Percentiles rank a stretch among this genome's conserved stretches.
Evolutionary conservation across 2,113 vertebrate species (phyloP).

Genomic region (Protomyctophum bolini): DNA sequence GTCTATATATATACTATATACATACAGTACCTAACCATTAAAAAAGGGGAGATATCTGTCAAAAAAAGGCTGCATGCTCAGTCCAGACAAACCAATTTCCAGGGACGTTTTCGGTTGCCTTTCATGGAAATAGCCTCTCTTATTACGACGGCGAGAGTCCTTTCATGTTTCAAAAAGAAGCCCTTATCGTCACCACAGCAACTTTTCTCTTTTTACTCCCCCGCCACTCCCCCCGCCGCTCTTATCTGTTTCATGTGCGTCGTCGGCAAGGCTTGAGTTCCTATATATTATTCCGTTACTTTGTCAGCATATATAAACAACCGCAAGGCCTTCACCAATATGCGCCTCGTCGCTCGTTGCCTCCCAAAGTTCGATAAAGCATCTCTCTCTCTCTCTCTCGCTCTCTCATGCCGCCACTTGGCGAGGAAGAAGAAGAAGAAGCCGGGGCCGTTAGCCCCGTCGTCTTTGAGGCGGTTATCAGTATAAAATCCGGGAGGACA

Average conservation of each 20-base stretch:
- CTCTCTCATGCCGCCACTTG: slow-evolving; percentile 9
- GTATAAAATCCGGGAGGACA: slow-evolving; percentile 65
- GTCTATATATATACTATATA: no score
- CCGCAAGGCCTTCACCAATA: slow-evolving; percentile 61
- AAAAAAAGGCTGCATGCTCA: slow-evolving; percentile 30
- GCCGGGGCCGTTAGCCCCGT: slow-evolving; percentile 44
- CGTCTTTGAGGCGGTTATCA: slow-evolving; percentile 70
- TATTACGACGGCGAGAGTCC: slow-evolving; percentile 44
- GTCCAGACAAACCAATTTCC: slow-evolving; percentile 63
- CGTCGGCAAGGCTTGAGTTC: slow-evolving; percentile 48
- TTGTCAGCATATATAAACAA: slow-evolving; percentile 78
- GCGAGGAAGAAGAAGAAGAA: slow-evolving; percentile 32
- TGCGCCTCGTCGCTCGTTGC: slow-evolving; percentile 38
- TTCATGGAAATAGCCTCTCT: slow-evolving; percentile 56
- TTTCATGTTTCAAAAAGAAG: slow-evolving; percentile 69
- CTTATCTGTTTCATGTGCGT: slow-evolving; percentile 54
- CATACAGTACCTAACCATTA: slow-evolving; percentile 35
- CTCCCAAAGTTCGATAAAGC: slow-evolving; percentile 59
- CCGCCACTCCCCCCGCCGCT: slow-evolving; percentile 9
- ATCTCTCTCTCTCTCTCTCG: slow-evolving; percentile 29
- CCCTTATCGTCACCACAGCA: slow-evolving; percentile 45
- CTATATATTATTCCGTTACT: slow-evolving; percentile 65
- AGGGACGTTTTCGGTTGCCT: slow-evolving; percentile 48
- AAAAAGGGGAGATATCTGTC: slow-evolving; percentile 41
- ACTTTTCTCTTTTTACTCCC: no score